Conservation (phyloP, 1,140 invertebrate species). For the Drosophila ananassae region DNA sequence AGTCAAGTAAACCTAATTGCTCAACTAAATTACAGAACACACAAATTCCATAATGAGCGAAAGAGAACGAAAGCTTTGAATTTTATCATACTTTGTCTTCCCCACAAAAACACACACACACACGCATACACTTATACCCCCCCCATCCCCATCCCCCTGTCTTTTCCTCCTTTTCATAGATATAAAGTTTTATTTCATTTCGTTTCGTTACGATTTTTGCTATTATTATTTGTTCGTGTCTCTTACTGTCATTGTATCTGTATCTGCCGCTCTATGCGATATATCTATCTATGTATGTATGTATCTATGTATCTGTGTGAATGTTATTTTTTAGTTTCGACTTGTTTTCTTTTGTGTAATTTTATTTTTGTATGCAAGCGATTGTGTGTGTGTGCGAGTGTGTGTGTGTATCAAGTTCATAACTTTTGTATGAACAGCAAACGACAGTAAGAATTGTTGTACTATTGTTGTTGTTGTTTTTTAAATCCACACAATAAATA, state of each 20-base stretch:
- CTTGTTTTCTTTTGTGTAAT: slow-evolving; percentile 82
- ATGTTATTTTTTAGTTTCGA: slow-evolving; percentile 78
- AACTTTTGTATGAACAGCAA: slow-evolving; percentile 63
- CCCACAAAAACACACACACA: slow-evolving; percentile 1
- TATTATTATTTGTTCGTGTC: slow-evolving; percentile 78
- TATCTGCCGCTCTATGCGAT: slow-evolving; percentile 8
- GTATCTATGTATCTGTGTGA: slow-evolving; percentile 49
- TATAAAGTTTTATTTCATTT: slow-evolving; percentile 80
- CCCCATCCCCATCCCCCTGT: neutral
- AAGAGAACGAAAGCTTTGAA: slow-evolving; percentile 35
- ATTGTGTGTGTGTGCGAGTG: neutral
- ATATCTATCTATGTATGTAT: slow-evolving; percentile 41
- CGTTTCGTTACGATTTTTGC: slow-evolving; percentile 81
- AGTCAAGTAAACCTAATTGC: slow-evolving; percentile 38
- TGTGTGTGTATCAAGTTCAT: slow-evolving; percentile 71
- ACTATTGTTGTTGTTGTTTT: slow-evolving; percentile 56
- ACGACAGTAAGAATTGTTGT: slow-evolving; percentile 80
- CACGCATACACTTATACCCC: too few relatives aligned
- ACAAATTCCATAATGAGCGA: slow-evolving; percentile 29
- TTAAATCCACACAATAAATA: slow-evolving; percentile 74
- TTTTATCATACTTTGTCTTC: slow-evolving; percentile 57
- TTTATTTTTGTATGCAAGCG: slow-evolving; percentile 64
- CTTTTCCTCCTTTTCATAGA: slow-evolving; percentile 38
- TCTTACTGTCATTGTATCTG: slow-evolving; percentile 32
- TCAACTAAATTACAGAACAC: slow-evolving; percentile 36